phyloP scores from a whole-genome alignment of 1,140 invertebrate species.

The Drosophila burlai region DNA sequence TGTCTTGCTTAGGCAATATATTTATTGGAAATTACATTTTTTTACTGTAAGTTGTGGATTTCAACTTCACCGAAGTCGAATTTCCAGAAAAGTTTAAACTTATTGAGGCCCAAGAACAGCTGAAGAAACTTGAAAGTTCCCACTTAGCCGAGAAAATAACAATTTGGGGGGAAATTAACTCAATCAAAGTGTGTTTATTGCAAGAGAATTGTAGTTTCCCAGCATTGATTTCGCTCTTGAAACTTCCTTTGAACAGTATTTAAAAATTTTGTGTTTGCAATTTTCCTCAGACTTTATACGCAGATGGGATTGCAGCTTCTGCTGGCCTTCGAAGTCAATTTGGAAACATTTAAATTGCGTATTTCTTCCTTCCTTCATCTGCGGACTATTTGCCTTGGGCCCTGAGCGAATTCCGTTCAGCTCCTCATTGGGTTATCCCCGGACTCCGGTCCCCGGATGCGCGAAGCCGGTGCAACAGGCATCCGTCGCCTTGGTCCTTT shows the following conservation, averaged over 20 bases:
- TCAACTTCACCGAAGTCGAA: constrained; percentile 17
- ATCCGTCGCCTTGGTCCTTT: neutral
- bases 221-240: constrained; percentile 2
- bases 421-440: constrained; percentile 31
- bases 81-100: constrained; percentile 25
- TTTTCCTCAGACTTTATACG: constrained; percentile 13
- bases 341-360: constrained; percentile 49
- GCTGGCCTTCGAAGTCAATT: constrained; percentile 37
- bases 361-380: constrained; percentile 33
- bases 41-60: neutral
- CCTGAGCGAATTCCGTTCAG: constrained; percentile 7
- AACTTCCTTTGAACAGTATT: neutral
- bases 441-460: constrained; percentile 36
- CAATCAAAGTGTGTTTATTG: constrained; percentile 19
- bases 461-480: constrained; percentile 56
- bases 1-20: neutral
- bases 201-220: neutral
- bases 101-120: constrained; percentile 3
- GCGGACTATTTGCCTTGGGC: constrained; percentile 24
- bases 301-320: constrained; percentile 41
- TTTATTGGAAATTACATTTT: neutral
- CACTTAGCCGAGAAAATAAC: constrained; percentile 15
- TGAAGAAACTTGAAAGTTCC: constrained; percentile 21
- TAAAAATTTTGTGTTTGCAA: constrained; percentile 9
- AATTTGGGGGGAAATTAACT: constrained; percentile 29